Evolutionary conservation across 2,797 vertebrate genomes (phyloP), one percentile per base, ranked within the genome.

Genomic region (Anomalospiza imberbis): DNA sequence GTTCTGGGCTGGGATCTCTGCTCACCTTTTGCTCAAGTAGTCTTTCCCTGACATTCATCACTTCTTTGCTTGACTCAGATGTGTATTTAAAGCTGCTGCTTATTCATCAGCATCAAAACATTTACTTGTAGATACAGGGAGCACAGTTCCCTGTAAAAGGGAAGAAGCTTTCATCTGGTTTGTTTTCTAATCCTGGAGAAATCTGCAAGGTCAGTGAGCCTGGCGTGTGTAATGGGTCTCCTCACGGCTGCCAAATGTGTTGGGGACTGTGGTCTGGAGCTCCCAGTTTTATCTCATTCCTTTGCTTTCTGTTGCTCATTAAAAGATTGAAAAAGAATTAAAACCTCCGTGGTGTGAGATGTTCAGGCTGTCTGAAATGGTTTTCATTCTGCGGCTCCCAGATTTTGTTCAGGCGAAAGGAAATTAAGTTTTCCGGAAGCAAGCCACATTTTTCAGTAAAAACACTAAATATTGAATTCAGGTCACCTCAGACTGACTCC

Each of bases 161-260:
- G 54, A 79, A 22, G 68, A 31, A 75, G 14, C 38, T 34, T 51
- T 71, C 55, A 65, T 42, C 44, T 65, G 14, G 45, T 89, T 31
- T 65, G 7, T 79, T 67, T 63, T 5, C 54, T 53, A 48, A 12
- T 45, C 9, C 5, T 71, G 73, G 68, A 61, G 72, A 93, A 73
- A 68, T 32, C 58, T 31, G 60, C 4, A 6, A 54, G 76, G 77
- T 96, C 58, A 26, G 1, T 48, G 71, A 86, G 68, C 22, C 40
- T 45, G 31, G 36, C 9, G 6, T 6, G 1, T 89, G 62, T 53
- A 31, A 32, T 65, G 61, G 63, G 13, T 77, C 71, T 92, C 44
- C 48, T 91, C 58, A 12, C 0, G 1, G 2, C 34, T 72, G 70
- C 87, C 74, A 90, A 0, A 31, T 0, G 0, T 0, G 0, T 32